Base-by-base conservation (phyloP, 2,888 invertebrate species). In the Lycaena phlaeas region DNA sequence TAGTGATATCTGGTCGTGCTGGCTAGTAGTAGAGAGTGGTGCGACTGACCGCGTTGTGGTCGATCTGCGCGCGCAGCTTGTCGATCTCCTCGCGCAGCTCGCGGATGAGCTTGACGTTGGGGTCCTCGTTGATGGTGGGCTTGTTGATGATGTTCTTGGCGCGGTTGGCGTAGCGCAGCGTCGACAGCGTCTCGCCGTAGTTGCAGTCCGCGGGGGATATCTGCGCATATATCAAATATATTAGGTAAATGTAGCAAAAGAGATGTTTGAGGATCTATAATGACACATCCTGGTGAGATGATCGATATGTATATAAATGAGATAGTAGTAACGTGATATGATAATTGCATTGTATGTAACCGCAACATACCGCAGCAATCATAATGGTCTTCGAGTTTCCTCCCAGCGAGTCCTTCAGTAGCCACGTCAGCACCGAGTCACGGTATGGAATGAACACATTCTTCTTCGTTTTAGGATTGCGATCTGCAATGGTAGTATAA, bases 121-220 rank as follows among this genome's bases (percentile, higher is more conserved):
- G 89, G 75, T 95, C 95, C 70, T 95, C 95, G 70, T 95, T 95
- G 59, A 95, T 92, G 26, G 93, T 94, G 0, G 95, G 94, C 64
- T 94, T 94, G 72, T 95, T 95, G 66, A 95, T 93, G 52, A 95
- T 95, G 66, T 94, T 94, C 79, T 95, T 95, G 14, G 95, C 95
- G 47, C 95, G 86, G 76, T 95, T 94, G 2, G 95, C 95, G 76
- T 95, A 95, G 5, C 94, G 87, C 37, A 95, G 76, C 0, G 95
- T 95, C 40, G 93, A 94, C 22, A 95, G 72, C 0, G 95, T 95
- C 71, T 95, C 95, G 22, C 92, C 92, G 67, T 94, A 94, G 76
- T 95, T 95, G 62, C 92, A 92, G 72, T 94, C 94, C 4, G 92
- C 92, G 0, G 93, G 92, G 0, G 90, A 90, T 52, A 91, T 87